phyloP scores from a whole-genome alignment of 2,888 invertebrate genomes.

The Keiferia lycopersicella region DNA sequence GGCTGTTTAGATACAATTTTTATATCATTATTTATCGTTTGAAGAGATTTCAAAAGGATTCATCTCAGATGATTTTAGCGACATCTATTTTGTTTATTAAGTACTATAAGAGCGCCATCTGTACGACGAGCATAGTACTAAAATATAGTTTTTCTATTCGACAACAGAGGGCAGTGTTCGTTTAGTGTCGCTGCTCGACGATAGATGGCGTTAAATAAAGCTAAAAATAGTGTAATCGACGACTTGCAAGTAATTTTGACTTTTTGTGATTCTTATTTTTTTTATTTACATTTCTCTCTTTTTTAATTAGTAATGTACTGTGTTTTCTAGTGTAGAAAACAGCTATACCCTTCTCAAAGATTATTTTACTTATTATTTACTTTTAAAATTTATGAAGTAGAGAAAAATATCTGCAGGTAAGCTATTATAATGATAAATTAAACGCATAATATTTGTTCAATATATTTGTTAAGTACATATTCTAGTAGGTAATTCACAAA shows the following conservation, averaged over 20 bases:
- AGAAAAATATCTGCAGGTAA: too few species aligned
- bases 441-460: conserved; percentile 26
- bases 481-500: conserved; percentile 32
- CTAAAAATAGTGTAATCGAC: not conserved
- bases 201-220: conserved; percentile 28
- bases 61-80: not conserved
- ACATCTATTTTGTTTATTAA: not conserved
- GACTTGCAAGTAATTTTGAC: not conserved
- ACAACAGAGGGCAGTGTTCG: conserved; percentile 27
- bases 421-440: not conserved
- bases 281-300: too few species aligned
- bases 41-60: not conserved
- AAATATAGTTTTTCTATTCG: conserved; percentile 24
- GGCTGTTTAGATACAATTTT: not conserved
- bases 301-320: too few species aligned
- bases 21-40: not conserved
- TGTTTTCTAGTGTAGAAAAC: too few species aligned
- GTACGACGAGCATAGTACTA: not conserved
- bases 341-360: too few species aligned
- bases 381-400: too few species aligned
- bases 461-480: conserved; percentile 35
- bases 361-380: too few species aligned
- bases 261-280: not conserved
- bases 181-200: conserved; percentile 17
- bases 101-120: not conserved